phyloP scores from a whole-genome alignment of 92 coral and sea anemone genomes.

The Zoanthus solanderi region DNA sequence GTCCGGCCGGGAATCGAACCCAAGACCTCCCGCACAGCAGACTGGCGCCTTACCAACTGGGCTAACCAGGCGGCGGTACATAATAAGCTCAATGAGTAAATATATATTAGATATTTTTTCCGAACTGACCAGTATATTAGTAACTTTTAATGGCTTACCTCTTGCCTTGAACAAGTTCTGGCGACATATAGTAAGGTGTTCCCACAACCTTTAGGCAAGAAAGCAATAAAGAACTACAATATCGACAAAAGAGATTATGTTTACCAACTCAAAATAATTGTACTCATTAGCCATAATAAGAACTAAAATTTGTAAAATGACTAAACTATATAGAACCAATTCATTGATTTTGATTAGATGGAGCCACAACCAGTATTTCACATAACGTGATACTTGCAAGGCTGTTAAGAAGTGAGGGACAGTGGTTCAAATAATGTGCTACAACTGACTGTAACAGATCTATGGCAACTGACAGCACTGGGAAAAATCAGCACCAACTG shows the following conservation, averaged over 20 bases:
- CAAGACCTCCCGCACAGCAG: no score
- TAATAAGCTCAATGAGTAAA: not conserved
- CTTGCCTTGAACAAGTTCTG: slow-evolving; percentile 94
- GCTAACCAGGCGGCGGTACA: no score
- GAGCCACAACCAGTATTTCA: not conserved
- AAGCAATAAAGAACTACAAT: not conserved
- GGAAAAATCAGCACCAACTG: not conserved
- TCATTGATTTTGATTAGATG: not conserved
- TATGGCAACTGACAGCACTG: not conserved
- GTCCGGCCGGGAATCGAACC: no score
- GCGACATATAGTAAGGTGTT: slow-evolving; percentile 98
- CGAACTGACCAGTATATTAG: not conserved
- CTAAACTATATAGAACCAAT: not conserved
- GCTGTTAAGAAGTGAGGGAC: not conserved
- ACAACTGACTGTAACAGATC: not conserved
- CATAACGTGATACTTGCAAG: not conserved
- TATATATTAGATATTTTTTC: not conserved
- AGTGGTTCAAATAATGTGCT: not conserved
- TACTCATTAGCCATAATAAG: not conserved
- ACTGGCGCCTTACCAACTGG: no score
- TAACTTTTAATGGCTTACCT: slow-evolving; percentile 61
- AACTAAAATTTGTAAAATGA: not conserved
- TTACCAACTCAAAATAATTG: not conserved
- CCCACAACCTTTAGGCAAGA: slow-evolving; percentile 83
- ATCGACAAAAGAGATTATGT: not conserved